Evolutionary conservation across 1,140 invertebrate species (phyloP).

Genomic region (Rhizoglyphus robini): DNA sequence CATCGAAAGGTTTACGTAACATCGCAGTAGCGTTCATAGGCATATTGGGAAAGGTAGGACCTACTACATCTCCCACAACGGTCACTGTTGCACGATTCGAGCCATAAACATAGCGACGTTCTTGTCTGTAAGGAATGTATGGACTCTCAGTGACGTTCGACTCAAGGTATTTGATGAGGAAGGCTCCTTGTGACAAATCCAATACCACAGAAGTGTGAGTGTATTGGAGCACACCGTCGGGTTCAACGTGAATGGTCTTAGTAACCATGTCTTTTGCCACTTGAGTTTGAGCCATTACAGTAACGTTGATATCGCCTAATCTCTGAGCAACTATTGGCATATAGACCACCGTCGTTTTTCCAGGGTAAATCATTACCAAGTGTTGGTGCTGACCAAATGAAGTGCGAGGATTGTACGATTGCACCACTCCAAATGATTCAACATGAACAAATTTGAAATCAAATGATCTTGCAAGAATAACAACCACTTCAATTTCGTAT

Average conservation of each 20-base stretch:
- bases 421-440: slow-evolving; percentile 70
- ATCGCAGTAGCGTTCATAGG: slow-evolving; percentile 70
- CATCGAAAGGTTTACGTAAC: slow-evolving; percentile 55
- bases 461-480: slow-evolving; percentile 65
- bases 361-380: slow-evolving; percentile 54
- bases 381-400: slow-evolving; percentile 84
- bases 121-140: slow-evolving; percentile 69
- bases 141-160: slow-evolving; percentile 83
- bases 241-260: slow-evolving; percentile 57
- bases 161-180: slow-evolving; percentile 85
- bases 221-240: slow-evolving; percentile 82
- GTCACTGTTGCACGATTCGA: slow-evolving; percentile 75
- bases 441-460: slow-evolving; percentile 91
- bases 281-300: slow-evolving; percentile 65
- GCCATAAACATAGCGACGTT: slow-evolving; percentile 84
- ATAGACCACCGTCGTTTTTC: slow-evolving; percentile 48
- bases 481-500: slow-evolving; percentile 49
- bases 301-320: slow-evolving; percentile 62
- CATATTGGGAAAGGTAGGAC: slow-evolving; percentile 82
- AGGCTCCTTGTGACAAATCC: slow-evolving; percentile 78
- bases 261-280: slow-evolving; percentile 63
- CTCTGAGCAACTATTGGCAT: slow-evolving; percentile 72
- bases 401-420: slow-evolving; percentile 55
- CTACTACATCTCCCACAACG: slow-evolving; percentile 84
- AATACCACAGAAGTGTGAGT: slow-evolving; percentile 78